A percentile compares a stretch with the other conserved stretches of the same genome.
Conservation (phyloP, 2,888 invertebrate species). For the Eupithecia centaureata region DNA sequence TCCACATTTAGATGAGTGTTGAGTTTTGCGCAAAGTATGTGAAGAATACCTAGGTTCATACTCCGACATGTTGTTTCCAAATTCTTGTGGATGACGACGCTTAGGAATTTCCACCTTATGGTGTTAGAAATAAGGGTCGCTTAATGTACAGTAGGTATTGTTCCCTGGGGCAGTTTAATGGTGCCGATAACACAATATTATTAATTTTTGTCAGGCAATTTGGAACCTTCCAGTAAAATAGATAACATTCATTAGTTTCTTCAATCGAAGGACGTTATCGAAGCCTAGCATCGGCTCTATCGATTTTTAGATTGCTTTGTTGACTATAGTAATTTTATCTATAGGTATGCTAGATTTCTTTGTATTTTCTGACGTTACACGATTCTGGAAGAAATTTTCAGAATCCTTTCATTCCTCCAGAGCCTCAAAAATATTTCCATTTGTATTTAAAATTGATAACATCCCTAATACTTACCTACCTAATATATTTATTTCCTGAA, state of each 20-base stretch:
- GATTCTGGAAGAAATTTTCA: neutral
- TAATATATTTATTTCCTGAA: no score
- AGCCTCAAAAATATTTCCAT: neutral
- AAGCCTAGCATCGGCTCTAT: conserved; percentile 13
- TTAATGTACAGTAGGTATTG: neutral
- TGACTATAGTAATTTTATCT: conserved; percentile 2
- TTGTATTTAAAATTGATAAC: no score
- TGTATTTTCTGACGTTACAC: neutral
- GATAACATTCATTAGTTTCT: conserved; percentile 19
- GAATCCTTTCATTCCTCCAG: neutral
- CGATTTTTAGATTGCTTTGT: conserved; percentile 27
- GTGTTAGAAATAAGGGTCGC: neutral
- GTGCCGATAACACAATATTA: conserved; percentile 6
- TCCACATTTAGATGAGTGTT: neutral
- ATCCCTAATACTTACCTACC: no score
- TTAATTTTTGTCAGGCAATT: conserved; percentile 11
- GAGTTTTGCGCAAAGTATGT: neutral
- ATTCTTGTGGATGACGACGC: neutral
- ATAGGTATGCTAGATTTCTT: neutral
- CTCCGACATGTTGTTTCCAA: neutral
- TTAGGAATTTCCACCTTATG: neutral
- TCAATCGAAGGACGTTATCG: conserved; percentile 19
- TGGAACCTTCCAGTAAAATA: conserved; percentile 21
- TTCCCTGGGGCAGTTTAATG: neutral
- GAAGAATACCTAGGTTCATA: neutral